phyloP scores from a whole-genome alignment of 2,113 vertebrate genomes.

The Eurystomus gularis region DNA sequence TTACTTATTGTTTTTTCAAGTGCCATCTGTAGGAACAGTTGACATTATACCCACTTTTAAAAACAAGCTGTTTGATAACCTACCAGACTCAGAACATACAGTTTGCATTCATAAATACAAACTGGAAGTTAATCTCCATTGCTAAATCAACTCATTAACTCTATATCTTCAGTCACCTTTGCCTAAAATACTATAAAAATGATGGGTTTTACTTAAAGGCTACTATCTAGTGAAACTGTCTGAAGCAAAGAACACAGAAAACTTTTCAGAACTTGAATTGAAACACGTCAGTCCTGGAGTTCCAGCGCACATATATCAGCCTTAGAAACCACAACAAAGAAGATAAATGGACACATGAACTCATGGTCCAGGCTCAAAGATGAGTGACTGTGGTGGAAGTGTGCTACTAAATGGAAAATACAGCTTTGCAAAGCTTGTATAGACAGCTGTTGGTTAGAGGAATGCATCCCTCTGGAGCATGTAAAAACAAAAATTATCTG shows the following conservation, averaged over 20 bases:
- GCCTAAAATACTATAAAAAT: neutral
- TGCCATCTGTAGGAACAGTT: neutral
- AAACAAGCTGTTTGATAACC: neutral
- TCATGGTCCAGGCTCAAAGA: neutral
- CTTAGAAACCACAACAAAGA: neutral
- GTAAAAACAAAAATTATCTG: neutral
- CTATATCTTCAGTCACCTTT: neutral
- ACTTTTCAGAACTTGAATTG: neutral
- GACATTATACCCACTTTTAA: neutral
- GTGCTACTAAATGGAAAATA: neutral
- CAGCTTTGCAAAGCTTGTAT: neutral
- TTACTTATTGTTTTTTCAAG: neutral
- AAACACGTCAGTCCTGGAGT: neutral
- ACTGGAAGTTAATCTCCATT: neutral
- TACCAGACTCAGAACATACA: neutral
- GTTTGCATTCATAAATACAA: neutral
- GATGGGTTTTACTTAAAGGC: neutral
- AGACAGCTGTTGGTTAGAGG: neutral
- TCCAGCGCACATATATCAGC: neutral
- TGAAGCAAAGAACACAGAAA: neutral
- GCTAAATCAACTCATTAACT: neutral
- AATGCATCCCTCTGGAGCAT: neutral
- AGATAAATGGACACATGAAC: neutral
- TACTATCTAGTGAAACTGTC: neutral
- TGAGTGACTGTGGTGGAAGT: neutral